These are phyloP conservation scores for Margarornis squamiger DNA, from an alignment of 2,797 vertebrate species.

Conservation along the genomic window DNA sequence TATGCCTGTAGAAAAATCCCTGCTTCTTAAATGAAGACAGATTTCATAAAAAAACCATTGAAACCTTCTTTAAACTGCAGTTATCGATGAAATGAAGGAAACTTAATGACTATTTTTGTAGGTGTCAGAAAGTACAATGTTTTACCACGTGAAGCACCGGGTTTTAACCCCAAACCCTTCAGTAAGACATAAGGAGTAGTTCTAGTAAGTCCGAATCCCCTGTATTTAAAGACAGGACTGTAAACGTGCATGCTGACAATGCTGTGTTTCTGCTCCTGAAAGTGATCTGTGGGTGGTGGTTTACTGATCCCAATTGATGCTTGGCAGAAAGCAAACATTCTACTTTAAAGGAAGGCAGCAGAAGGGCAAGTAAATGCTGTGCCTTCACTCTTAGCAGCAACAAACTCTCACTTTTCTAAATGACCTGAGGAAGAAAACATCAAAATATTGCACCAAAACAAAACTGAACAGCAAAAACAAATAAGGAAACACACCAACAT, in stretches of 20 bases:
- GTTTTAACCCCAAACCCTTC: conserved; percentile 35
- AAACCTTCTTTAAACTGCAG: conserved; percentile 1
- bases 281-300: background rate
- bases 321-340: conserved; percentile 54
- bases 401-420: conserved; percentile 57
- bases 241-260: background rate
- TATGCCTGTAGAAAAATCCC: conserved; percentile 55
- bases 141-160: conserved; percentile 49
- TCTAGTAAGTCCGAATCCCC: conserved; percentile 23
- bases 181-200: conserved; percentile 35
- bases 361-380: conserved; percentile 35
- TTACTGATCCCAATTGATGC: background rate
- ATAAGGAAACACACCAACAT: conserved; percentile 34
- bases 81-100: conserved; percentile 36
- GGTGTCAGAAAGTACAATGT: background rate
- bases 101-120: background rate
- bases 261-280: conserved; percentile 9
- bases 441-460: conserved; percentile 76
- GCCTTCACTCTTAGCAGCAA: conserved; percentile 65
- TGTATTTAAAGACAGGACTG: conserved; percentile 8
- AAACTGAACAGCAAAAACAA: conserved; percentile 52
- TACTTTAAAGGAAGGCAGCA: conserved; percentile 34
- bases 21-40: conserved; percentile 40
- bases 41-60: conserved; percentile 23
- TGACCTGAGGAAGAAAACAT: conserved; percentile 73